These are phyloP conservation scores for Philopotamus ludificatus DNA, from an alignment of 1,140 invertebrate genomes.

Conservation along the genomic window DNA sequence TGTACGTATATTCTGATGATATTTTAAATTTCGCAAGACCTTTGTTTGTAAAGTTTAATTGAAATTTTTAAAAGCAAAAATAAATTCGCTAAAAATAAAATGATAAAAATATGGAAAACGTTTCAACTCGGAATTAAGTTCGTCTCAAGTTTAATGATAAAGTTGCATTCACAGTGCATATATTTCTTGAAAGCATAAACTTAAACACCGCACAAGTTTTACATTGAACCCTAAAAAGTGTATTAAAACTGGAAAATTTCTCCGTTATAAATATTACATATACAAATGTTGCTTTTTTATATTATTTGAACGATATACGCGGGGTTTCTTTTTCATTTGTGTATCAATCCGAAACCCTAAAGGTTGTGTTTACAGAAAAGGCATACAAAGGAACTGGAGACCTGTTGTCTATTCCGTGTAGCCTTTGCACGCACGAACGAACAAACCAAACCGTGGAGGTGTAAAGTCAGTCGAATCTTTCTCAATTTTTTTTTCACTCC, in stretches of 20 bases:
- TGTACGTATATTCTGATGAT: background rate
- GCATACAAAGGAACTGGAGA: background rate
- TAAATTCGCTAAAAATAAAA: conserved; percentile 15
- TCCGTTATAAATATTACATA: too few species aligned
- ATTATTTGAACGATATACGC: too few species aligned
- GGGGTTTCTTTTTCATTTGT: too few species aligned
- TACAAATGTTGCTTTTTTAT: too few species aligned
- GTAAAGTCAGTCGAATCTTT: conserved; percentile 18
- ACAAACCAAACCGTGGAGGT: conserved; percentile 9
- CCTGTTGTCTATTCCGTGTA: conserved; percentile 24
- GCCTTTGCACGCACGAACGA: conserved; percentile 17
- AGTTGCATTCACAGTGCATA: conserved; percentile 11
- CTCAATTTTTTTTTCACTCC: conserved; percentile 2
- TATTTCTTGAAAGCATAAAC: background rate
- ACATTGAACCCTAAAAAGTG: too few species aligned
- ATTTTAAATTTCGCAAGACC: too few species aligned
- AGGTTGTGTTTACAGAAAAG: background rate
- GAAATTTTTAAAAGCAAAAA: conserved; percentile 23
- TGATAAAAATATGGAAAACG: conserved; percentile 20
- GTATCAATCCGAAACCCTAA: background rate
- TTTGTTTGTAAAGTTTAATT: conserved; percentile 24
- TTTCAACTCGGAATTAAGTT: conserved; percentile 17
- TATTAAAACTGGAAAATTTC: too few species aligned
- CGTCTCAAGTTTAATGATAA: conserved; percentile 17
- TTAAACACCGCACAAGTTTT: background rate